These are phyloP conservation scores for Leptinotarsa juncta DNA, from an alignment of 2,888 invertebrate genomes.

Conservation along the genomic window DNA sequence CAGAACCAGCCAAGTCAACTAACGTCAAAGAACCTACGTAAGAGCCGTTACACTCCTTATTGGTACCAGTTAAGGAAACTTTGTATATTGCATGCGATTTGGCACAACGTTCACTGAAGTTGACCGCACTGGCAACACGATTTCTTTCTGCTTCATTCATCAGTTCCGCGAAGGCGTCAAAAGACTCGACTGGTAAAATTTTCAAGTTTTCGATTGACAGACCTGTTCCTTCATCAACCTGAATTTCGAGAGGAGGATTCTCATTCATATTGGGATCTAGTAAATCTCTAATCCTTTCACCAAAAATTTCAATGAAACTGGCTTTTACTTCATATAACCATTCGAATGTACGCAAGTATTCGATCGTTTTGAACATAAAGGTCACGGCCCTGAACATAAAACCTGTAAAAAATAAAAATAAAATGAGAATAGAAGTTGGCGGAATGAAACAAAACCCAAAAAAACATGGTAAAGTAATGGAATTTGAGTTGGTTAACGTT, in stretches of 20 bases:
- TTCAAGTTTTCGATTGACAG: slow-evolving; percentile 71
- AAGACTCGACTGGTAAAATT: slow-evolving; percentile 73
- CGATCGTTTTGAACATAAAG: slow-evolving; percentile 80
- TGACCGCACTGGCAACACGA: slow-evolving; percentile 72
- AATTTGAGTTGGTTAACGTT: too few species aligned
- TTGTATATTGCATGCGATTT: slow-evolving; percentile 68
- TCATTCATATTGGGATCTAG: slow-evolving; percentile 63
- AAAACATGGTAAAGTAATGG: too few species aligned
- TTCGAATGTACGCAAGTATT: slow-evolving; percentile 77
- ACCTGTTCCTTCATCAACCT: slow-evolving; percentile 68
- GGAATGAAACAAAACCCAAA: too few species aligned
- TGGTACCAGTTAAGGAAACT: slow-evolving; percentile 76
- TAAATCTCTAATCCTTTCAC: slow-evolving; percentile 71
- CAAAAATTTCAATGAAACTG: slow-evolving; percentile 78
- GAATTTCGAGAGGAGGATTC: slow-evolving; percentile 68
- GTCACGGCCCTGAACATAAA: slow-evolving; percentile 89
- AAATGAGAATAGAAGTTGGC: not conserved
- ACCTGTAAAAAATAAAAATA: slow-evolving; percentile 66
- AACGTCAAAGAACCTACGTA: slow-evolving; percentile 81
- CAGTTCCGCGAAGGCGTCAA: slow-evolving; percentile 75
- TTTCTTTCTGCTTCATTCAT: slow-evolving; percentile 83
- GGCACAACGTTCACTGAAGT: slow-evolving; percentile 71
- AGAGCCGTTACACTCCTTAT: slow-evolving; percentile 72
- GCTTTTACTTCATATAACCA: slow-evolving; percentile 78
- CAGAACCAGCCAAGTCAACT: slow-evolving; percentile 90